Conservation (phyloP, 2,113 vertebrate species). For the Xiphias gladius region DNA sequence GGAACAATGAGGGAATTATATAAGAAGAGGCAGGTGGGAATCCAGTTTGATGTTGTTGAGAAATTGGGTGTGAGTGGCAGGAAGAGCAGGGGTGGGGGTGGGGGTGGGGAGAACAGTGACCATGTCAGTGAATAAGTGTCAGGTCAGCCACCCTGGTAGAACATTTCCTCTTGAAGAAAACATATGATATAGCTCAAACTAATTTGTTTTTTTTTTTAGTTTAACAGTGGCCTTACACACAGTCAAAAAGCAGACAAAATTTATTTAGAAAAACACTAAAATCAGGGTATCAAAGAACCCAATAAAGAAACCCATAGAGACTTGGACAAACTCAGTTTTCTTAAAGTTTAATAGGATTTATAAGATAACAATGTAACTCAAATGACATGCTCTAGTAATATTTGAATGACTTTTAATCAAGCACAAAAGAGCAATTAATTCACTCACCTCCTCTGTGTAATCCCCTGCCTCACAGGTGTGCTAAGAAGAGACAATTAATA, state of each 20-base stretch:
- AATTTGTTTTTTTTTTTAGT: not conserved
- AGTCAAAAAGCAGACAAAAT: accelerated
- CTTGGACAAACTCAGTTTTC: not conserved
- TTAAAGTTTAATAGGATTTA: not conserved
- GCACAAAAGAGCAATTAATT: not conserved
- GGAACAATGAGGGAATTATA: not conserved
- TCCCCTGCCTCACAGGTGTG: constrained; percentile 26
- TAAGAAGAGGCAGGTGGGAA: constrained; percentile 28
- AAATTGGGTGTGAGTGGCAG: constrained; percentile 7
- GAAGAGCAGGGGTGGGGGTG: constrained; percentile 22
- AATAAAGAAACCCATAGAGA: not conserved
- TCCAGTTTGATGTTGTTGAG: constrained; percentile 7
- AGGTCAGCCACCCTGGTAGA: constrained; percentile 33
- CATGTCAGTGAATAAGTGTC: constrained; percentile 70
- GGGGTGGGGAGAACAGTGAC: constrained; percentile 22
- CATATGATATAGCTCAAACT: not conserved
- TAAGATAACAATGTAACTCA: not conserved
- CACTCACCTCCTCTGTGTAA: constrained; percentile 50
- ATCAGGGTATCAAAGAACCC: not conserved
- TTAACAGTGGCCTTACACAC: not conserved
- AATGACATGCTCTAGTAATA: not conserved
- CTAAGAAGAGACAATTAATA: constrained; percentile 37
- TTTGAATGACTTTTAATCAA: not conserved
- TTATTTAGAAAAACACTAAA: not conserved
- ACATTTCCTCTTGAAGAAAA: not conserved